Conservation (phyloP, 2,113 vertebrate genomes). For the Otus sunia region DNA sequence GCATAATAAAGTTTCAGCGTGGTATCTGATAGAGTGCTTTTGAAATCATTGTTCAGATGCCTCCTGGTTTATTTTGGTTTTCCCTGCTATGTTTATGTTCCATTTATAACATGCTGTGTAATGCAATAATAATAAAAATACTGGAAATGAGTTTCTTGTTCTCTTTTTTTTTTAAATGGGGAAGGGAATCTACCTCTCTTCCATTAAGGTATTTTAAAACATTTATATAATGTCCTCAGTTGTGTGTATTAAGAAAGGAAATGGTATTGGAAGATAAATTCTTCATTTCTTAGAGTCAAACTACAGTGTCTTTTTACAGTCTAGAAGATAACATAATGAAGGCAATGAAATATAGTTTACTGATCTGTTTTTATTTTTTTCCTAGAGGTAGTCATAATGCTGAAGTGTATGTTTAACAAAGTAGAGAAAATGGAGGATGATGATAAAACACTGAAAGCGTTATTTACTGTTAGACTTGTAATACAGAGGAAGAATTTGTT, state of each 20-base stretch:
- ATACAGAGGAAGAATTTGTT: not conserved
- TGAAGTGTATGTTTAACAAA: not conserved
- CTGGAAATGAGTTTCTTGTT: not conserved
- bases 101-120: not conserved
- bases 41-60: not conserved
- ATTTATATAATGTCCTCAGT: not conserved
- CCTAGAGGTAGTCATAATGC: not conserved
- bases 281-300: not conserved
- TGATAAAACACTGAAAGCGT: not conserved
- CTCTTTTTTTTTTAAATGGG: not conserved
- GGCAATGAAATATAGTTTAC: not conserved
- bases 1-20: not conserved
- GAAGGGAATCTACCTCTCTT: not conserved
- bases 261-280: not conserved
- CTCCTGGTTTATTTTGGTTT: not conserved
- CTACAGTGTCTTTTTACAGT: not conserved
- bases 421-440: not conserved
- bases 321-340: not conserved
- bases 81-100: not conserved
- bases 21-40: not conserved
- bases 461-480: not conserved
- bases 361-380: not conserved
- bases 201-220: not conserved
- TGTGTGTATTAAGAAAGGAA: not conserved
- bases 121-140: not conserved